Evolutionary conservation across 1,140 invertebrate genomes (phyloP), one percentile per base, ranked within the genome.

Genomic region (Melanaphis sacchari): DNA sequence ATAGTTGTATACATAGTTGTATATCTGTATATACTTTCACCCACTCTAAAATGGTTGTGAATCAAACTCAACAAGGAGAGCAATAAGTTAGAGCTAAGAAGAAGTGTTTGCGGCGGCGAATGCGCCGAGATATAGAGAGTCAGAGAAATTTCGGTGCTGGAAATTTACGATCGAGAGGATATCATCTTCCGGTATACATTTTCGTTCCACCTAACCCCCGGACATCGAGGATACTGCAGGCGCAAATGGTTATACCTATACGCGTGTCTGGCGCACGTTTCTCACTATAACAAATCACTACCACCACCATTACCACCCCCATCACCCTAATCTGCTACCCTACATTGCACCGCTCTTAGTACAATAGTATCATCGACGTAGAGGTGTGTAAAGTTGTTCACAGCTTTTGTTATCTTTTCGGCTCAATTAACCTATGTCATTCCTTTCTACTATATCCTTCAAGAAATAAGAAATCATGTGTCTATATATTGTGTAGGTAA

Each of bases 91-190:
- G 26, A 84, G 26, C 41, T 15, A 31, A 15, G 76, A 26, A 46
- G 91, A 85, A n/a, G 91, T 93, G 41, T 93, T 84, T 40, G 81
- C 43, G 24, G 81, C 22, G 81, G 41, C 84, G 4, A 36, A 52
- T 22, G 46, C 43, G 22, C 18, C 26, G 84, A 85, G 40, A 85
- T 76, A 76, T 76, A 76, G 41, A 85, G 43, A 22, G n/a, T 26
- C 52, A 54, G 76, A 84, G 43, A 85, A 85, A 84, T 93, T 84
- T 93, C 15, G 81, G 76, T 36, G 40, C 81, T 43, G 81, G 91
- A 93, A 93, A 93, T 93, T 93, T 93, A 93, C 91, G 91, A 93
- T 93, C 91, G 81, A 84, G 91, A 59, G 89, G 54, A 90, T 82
- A 82, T 92, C 90, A 76, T 92, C 43, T 92, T 92, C 90, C 76